Base-by-base conservation (phyloP, 2,888 invertebrate species). In the Tethea ocularis region DNA sequence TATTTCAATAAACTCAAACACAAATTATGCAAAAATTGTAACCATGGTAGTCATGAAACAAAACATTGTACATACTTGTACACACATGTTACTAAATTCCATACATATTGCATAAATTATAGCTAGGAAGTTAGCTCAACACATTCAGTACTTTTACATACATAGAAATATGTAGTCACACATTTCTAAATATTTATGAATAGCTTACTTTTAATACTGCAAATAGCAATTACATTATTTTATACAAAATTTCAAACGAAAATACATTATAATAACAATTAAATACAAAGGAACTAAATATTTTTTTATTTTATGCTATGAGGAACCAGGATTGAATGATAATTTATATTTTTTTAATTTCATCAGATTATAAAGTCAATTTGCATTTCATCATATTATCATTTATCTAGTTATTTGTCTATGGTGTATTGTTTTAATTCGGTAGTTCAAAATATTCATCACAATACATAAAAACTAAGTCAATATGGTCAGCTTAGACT, bases 1-100 rank as follows among this genome's bases (percentile, higher is more conserved):
- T 81, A 79, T 80, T 80, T 73, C 26, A 72, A 76, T 77, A 75
- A 82, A 80, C 72, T 78, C 75, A 75, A 83, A 84, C 75, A 75
- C 72, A 74, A 73, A 33, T 54, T 69, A 67, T 67, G 75, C 68
- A 71, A 59, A n/a, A 70, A 69, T 69, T 69, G 63, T 67, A 69
- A 78, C 69, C 33, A 11, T 68, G 60, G 68, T 65, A 71, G 59
- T 68, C 66, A 71, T 66, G 66, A 67, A 67, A 57, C 66, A 66
- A 24, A 66, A 67, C 64, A 58, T 67, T 57, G 64, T 26, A 55
- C 15, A 52, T n/a, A 22, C 23, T 23, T 52, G 15, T 26, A 51
- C 24, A 13, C 33, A 54, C 51, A 38, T 24, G 46, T 58, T 24
- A 54, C 24, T 22, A 51, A 51, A 54, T 33, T 33, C 33, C 33